Base-by-base conservation (phyloP, 2,888 invertebrate species). In the Chorisops tibialis region DNA sequence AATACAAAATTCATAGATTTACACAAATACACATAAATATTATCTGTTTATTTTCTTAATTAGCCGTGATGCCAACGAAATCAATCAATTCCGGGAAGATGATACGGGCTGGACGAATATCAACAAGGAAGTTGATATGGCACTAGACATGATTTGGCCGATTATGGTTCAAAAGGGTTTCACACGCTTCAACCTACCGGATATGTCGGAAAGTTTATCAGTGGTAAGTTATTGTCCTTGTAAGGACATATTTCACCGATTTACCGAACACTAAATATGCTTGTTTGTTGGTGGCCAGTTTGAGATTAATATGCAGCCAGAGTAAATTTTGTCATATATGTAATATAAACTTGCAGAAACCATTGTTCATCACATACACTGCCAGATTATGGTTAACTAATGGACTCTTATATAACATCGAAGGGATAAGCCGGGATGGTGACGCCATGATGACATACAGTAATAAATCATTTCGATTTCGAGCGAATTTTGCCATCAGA, bases 381-480 rank as follows among this genome's bases (percentile, higher is more conserved):
- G 74, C 76, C 22, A 74, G 72, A 16, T 65, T 77, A 18, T 70
- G 68, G 54, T 67, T 77, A 19, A 70, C 67, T 54, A 76, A 77
- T 65, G 77, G 77, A 5, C 71, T 74, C 50, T 73, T 74, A 0
- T 78, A 73, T 63, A 77, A 78, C 65, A 67, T 78, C 12, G 70
- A 72, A 16, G 76, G 74, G 1, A 72, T 77, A 38, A 63, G 70
- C 16, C 69, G 77, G 43, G 64, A 70, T 65, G 73, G 73, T 9
- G 69, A 75, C 61, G 74, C 77, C 12, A 71, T 70, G 56, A 77
- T 77, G 77, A 76, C 77, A 35, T 76, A 78, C 64, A 66, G 69
- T 35, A 72, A 74, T 60, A 76, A 75, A 70, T 72, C 74, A 38
- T 78, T 77, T 63, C 51, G 74, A 35, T 72, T 73, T 59, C 68